Percentiles rank a stretch among this genome's conserved stretches.
phyloP scores from a whole-genome alignment of 2,797 vertebrate species.

The Cyprinodon diabolis region DNA sequence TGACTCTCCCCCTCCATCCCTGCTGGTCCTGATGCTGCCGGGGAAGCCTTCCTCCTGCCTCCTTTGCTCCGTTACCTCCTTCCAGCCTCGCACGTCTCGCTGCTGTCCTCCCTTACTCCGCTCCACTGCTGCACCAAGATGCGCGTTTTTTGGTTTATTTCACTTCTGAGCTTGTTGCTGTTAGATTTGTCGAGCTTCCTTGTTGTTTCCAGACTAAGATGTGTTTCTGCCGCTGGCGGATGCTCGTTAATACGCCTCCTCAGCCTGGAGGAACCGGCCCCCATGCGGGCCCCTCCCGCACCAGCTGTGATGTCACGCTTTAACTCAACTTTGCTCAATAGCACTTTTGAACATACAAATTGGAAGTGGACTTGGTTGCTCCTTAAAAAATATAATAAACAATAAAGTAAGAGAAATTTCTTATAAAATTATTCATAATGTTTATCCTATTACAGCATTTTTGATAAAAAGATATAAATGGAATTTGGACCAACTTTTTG shows the following conservation, averaged over 20 bases:
- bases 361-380: too few species aligned
- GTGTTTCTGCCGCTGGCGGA: background rate
- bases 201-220: background rate
- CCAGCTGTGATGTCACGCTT: slow-evolving; percentile 55
- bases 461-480: too few species aligned
- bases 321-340: slow-evolving; percentile 37
- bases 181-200: background rate
- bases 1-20: slow-evolving; percentile 73
- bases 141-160: background rate
- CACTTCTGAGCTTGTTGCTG: slow-evolving; percentile 42
- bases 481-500: too few species aligned
- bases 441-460: too few species aligned
- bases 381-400: too few species aligned
- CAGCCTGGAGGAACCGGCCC: slow-evolving; percentile 35
- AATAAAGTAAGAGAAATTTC: too few species aligned
- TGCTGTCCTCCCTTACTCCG: background rate
- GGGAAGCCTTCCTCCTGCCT: slow-evolving; percentile 32
- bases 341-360: too few species aligned
- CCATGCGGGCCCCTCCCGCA: slow-evolving; percentile 49
- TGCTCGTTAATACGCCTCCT: slow-evolving; percentile 3
- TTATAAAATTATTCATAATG: too few species aligned
- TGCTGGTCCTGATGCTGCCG: slow-evolving; percentile 66
- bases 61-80: slow-evolving; percentile 1
- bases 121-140: background rate
- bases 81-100: background rate